phyloP scores from a whole-genome alignment of 1,140 invertebrate species.

The Pseudomyrmex dendroicus region DNA sequence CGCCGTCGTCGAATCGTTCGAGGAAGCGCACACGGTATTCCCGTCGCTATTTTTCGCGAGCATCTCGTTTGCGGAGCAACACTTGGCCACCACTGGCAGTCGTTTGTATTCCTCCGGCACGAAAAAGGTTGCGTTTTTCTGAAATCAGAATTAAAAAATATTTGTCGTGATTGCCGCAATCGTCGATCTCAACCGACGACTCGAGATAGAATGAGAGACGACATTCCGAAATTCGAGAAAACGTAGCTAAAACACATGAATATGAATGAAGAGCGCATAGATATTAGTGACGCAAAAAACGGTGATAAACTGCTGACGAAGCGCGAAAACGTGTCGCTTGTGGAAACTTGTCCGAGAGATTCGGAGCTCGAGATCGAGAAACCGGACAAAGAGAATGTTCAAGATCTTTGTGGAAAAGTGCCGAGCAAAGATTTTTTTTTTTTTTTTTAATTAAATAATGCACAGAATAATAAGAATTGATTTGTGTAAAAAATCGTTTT shows the following conservation, averaged over 20 bases:
- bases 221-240: slow-evolving; percentile 1
- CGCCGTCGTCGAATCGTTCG: slow-evolving; percentile 10
- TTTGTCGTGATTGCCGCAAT: neutral
- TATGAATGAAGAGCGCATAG: neutral
- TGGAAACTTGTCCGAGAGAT: neutral
- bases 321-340: neutral
- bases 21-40: slow-evolving; percentile 57
- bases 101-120: slow-evolving; percentile 60
- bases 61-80: slow-evolving; percentile 75
- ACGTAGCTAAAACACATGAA: neutral
- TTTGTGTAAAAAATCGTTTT: no score
- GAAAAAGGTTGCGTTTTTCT: slow-evolving; percentile 67
- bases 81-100: slow-evolving; percentile 79
- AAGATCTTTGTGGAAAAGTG: neutral
- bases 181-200: neutral
- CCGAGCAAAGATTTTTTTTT: neutral
- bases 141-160: neutral
- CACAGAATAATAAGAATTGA: neutral
- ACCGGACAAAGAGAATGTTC: neutral
- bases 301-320: neutral
- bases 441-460: neutral
- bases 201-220: no score
- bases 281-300: neutral
- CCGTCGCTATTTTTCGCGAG: slow-evolving; percentile 64
- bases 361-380: neutral